A percentile compares a stretch with the other conserved stretches of the same genome.
phyloP scores from a whole-genome alignment of 1,140 invertebrate genomes.

The Acromyrmex echinatior region DNA sequence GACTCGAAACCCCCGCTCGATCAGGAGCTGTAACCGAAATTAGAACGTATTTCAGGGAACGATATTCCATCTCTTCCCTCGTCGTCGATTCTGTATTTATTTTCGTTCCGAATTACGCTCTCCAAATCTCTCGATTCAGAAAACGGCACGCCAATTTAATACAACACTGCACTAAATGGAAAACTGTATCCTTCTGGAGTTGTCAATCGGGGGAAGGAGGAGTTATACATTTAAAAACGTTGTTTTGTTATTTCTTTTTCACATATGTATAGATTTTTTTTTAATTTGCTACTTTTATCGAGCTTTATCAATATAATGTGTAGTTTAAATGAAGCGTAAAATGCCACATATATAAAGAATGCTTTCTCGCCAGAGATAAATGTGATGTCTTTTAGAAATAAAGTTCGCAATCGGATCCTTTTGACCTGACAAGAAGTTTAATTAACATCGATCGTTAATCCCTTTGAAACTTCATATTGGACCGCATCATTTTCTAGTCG shows the following conservation, averaged over 20 bases:
- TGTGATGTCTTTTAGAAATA: neutral
- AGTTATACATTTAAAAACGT: constrained; percentile 17
- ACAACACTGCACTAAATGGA: constrained; percentile 24
- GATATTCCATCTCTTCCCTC: constrained; percentile 15
- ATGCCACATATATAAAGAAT: neutral
- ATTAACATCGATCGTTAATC: constrained; percentile 20
- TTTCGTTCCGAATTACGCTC: constrained; percentile 26
- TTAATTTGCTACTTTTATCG: neutral
- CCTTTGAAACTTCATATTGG: neutral
- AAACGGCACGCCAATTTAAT: constrained; percentile 35
- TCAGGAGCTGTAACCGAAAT: constrained; percentile 46
- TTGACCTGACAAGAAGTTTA: neutral
- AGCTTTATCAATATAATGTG: neutral
- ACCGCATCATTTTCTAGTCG: constrained; percentile 23
- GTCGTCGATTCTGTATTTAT: constrained; percentile 55
- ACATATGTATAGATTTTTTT: neutral
- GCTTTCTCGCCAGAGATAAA: neutral
- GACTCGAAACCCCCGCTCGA: constrained; percentile 38
- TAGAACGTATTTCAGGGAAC: constrained; percentile 50
- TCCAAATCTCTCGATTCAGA: constrained; percentile 29
- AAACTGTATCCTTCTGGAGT: constrained; percentile 2
- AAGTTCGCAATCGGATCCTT: constrained; percentile 9
- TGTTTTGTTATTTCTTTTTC: neutral
- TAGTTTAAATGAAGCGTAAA: neutral
- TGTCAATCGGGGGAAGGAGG: neutral